A percentile compares a stretch with the other conserved stretches of the same genome.
phyloP scores from a whole-genome alignment of 2,888 invertebrate genomes.

The Lissonota sp. region DNA sequence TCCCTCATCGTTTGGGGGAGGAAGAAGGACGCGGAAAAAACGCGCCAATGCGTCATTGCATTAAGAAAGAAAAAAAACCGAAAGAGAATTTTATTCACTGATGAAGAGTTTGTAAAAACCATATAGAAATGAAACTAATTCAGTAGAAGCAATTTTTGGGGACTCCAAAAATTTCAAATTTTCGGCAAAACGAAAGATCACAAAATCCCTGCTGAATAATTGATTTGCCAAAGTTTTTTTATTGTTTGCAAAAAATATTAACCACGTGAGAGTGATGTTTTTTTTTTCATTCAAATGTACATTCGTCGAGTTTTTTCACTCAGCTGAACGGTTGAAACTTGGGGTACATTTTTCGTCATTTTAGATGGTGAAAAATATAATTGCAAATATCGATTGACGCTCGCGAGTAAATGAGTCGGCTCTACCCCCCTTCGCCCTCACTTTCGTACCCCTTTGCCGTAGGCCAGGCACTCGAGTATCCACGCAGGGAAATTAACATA shows the following conservation, averaged over 20 bases:
- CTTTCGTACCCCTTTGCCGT: constrained; percentile 29
- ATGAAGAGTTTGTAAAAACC: constrained; percentile 28
- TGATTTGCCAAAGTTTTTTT: no score
- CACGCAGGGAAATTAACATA: constrained; percentile 82
- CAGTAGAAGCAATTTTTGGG: no score
- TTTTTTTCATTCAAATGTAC: no score
- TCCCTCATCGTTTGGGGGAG: constrained; percentile 65
- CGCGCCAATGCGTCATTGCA: constrained; percentile 10
- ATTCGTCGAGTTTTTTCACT: no score
- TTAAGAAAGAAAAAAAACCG: constrained; percentile 40
- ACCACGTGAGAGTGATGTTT: no score
- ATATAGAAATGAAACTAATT: no score
- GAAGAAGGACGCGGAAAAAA: constrained; percentile 76
- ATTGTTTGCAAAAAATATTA: no score
- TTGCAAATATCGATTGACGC: constrained; percentile 82
- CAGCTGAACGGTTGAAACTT: no score
- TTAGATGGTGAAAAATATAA: constrained; percentile 69
- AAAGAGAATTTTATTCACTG: constrained; percentile 40
- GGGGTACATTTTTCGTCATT: no score
- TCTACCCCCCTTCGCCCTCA: constrained; percentile 49
- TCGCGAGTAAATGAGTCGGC: constrained; percentile 75
- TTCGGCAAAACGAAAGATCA: no score
- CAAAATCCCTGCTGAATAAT: no score
- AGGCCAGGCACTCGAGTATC: constrained; percentile 41
- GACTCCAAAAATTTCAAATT: no score